Conservation (phyloP, 2,797 vertebrate genomes). For the Aulostomus chinensis region DNA sequence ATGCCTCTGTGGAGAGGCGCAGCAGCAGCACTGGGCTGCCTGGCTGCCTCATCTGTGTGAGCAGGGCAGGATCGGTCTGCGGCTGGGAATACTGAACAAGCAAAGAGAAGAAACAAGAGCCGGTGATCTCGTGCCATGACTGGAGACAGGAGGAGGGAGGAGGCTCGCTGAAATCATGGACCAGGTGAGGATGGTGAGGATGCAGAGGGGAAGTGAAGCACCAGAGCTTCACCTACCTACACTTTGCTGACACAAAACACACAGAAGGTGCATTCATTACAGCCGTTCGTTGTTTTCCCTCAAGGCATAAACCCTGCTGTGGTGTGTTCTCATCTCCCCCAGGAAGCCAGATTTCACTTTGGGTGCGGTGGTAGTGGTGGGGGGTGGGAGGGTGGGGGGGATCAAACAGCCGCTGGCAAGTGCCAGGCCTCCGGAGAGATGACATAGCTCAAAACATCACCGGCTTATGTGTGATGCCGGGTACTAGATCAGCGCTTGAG, state of each 20-base stretch:
- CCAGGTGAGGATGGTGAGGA: constrained; percentile 76
- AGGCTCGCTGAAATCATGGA: constrained; percentile 80
- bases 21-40: constrained; percentile 45
- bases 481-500: constrained; percentile 1
- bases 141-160: constrained; percentile 68
- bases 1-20: constrained; percentile 63
- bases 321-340: constrained; percentile 9
- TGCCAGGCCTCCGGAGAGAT: constrained; percentile 40
- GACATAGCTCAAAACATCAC: constrained; percentile 49
- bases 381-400: constrained; percentile 17
- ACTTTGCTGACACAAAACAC: constrained; percentile 46
- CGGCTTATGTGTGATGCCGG: background rate
- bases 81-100: constrained; percentile 45
- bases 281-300: constrained; percentile 32
- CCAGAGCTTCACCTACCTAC: constrained; percentile 20
- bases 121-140: constrained; percentile 68
- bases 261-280: constrained; percentile 28
- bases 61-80: constrained; percentile 33
- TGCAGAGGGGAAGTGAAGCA: constrained; percentile 38
- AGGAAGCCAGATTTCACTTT: constrained; percentile 11
- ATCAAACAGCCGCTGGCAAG: constrained; percentile 24
- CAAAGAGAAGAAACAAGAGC: constrained; percentile 16
- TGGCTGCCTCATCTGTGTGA: constrained; percentile 60
- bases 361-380: background rate
- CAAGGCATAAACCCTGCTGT: constrained; percentile 29